Evolutionary conservation across 2,113 vertebrate species (phyloP).

Genomic region (Neodontobutis hainanensis): DNA sequence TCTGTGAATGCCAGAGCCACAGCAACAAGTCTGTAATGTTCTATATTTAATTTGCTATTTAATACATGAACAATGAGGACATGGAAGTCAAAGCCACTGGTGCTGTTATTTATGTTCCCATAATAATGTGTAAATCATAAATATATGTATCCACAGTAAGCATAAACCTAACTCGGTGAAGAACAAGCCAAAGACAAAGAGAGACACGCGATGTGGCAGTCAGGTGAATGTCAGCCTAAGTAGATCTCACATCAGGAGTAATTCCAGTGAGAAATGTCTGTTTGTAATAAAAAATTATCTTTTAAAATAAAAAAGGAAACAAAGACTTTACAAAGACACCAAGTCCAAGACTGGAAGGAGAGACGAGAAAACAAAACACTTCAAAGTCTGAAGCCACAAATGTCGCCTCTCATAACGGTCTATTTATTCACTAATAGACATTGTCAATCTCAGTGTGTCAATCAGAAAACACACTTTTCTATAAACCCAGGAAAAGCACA

Average conservation of each 20-base stretch:
- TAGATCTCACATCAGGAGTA: slow-evolving; percentile 28
- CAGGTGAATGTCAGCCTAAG: slow-evolving; percentile 36
- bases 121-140: background rate
- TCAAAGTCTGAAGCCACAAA: slow-evolving; percentile 38
- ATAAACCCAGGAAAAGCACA: background rate
- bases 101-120: background rate
- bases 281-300: slow-evolving; percentile 26
- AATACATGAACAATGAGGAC: background rate
- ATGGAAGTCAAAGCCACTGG: slow-evolving; percentile 2
- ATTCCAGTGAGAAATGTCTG: slow-evolving; percentile 41
- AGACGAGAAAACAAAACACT: slow-evolving; percentile 48
- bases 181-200: slow-evolving; percentile 18
- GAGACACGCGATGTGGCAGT: slow-evolving; percentile 24
- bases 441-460: slow-evolving; percentile 40
- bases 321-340: slow-evolving; percentile 30
- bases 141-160: background rate
- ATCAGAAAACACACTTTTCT: slow-evolving; percentile 14
- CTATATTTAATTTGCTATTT: slow-evolving; percentile 13
- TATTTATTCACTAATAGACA: slow-evolving; percentile 29
- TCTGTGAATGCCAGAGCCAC: slow-evolving; percentile 1
- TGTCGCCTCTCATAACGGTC: slow-evolving; percentile 13
- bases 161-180: background rate
- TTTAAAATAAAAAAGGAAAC: background rate
- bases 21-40: slow-evolving; percentile 11
- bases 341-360: slow-evolving; percentile 24